phyloP scores from a whole-genome alignment of 2,113 vertebrate species.

The Raphicerus campestris region DNA sequence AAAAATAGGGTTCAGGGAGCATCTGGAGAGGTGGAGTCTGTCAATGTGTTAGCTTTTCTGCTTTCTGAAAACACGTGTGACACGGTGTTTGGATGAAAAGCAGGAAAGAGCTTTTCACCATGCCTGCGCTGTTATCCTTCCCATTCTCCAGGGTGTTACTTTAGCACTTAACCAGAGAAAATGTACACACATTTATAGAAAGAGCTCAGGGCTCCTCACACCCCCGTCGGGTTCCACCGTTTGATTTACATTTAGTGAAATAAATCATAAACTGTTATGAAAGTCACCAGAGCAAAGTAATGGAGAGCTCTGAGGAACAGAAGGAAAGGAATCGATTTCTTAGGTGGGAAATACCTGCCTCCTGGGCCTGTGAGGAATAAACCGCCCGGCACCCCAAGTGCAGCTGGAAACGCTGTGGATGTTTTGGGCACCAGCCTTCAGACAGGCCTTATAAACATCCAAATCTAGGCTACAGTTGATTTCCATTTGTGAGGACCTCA shows the following conservation, averaged over 20 bases:
- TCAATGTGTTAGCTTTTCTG: neutral
- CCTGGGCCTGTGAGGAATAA: neutral
- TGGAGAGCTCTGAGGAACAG: neutral
- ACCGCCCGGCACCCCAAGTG: neutral
- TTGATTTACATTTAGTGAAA: slow-evolving; percentile 37
- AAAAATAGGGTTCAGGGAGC: neutral
- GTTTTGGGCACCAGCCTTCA: neutral
- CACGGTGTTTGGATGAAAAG: slow-evolving; percentile 48
- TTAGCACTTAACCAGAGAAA: neutral
- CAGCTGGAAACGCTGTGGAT: neutral
- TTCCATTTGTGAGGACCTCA: neutral
- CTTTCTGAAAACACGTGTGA: slow-evolving; percentile 7
- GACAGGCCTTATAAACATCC: neutral
- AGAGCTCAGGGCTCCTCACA: neutral
- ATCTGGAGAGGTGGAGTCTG: neutral
- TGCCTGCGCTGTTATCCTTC: neutral
- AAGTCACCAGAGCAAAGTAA: slow-evolving; percentile 22
- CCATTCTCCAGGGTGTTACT: neutral
- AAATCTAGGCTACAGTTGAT: neutral
- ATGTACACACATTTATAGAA: neutral
- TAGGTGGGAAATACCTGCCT: neutral
- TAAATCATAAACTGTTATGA: slow-evolving; percentile 21
- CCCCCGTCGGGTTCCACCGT: neutral
- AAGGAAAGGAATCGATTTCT: neutral
- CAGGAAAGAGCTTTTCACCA: neutral